Evolutionary conservation across 2,888 invertebrate genomes (phyloP).

Genomic region (Rhopalosiphum nymphaeae): DNA sequence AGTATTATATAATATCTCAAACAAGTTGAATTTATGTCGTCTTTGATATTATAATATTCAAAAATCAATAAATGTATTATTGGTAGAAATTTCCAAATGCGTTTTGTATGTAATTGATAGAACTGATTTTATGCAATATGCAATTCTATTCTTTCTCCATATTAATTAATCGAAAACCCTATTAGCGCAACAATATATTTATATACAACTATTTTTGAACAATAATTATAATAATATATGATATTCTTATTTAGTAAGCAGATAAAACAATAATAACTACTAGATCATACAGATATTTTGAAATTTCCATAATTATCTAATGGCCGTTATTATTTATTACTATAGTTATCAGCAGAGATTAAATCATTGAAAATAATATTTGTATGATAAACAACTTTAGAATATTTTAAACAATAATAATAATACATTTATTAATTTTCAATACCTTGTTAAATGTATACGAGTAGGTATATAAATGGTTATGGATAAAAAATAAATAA

Average conservation of each 20-base stretch:
- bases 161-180: neutral
- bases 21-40: neutral
- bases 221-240: neutral
- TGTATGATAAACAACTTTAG: neutral
- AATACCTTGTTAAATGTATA: neutral
- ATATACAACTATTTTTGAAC: neutral
- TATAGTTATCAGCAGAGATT: neutral
- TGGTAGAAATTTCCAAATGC: neutral
- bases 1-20: neutral
- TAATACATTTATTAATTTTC: neutral
- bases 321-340: neutral
- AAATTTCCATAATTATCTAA: neutral
- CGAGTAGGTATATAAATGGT: neutral
- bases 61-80: neutral
- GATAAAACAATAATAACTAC: neutral
- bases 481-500: constrained; percentile 7
- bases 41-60: neutral
- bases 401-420: neutral
- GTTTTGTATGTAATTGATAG: neutral
- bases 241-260: neutral
- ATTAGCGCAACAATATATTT: neutral
- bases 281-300: neutral
- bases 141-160: neutral
- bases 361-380: neutral
- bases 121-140: neutral